phyloP scores from a whole-genome alignment of 2,797 vertebrate species.

The Lophius americanus region DNA sequence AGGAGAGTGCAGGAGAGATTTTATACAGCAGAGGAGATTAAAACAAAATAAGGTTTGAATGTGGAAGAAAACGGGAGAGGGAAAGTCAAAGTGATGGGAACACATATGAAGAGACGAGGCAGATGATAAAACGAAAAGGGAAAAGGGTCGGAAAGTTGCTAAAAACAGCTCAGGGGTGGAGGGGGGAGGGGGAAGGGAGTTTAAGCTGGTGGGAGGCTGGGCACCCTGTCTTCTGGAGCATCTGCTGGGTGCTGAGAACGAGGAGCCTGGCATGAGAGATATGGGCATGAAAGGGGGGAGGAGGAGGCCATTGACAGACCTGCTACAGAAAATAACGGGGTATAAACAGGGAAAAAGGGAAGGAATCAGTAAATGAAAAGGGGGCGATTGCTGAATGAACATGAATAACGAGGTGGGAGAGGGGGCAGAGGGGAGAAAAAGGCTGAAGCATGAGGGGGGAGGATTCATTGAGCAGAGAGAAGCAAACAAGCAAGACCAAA shows the following conservation, averaged over 20 bases:
- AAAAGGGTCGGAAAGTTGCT: neutral
- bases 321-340: constrained; percentile 23
- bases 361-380: constrained; percentile 25
- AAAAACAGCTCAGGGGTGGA: constrained; percentile 7
- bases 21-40: neutral
- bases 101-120: constrained; percentile 10
- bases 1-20: constrained; percentile 53
- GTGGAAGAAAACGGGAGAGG: constrained; percentile 1
- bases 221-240: constrained; percentile 38
- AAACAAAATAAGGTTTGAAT: neutral
- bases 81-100: neutral
- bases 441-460: constrained; percentile 43
- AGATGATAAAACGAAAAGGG: neutral
- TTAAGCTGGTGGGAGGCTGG: constrained; percentile 26
- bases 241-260: constrained; percentile 45
- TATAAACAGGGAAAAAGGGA: constrained; percentile 4
- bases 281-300: constrained; percentile 43
- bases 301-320: constrained; percentile 39
- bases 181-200: constrained; percentile 13
- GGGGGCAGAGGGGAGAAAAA: neutral
- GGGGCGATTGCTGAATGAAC: constrained; percentile 15
- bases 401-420: neutral
- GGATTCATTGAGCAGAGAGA: constrained; percentile 28
- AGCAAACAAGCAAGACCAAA: neutral
- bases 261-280: constrained; percentile 20